Conservation (phyloP, 2,888 invertebrate genomes). For the Odontocerum albicorne region DNA sequence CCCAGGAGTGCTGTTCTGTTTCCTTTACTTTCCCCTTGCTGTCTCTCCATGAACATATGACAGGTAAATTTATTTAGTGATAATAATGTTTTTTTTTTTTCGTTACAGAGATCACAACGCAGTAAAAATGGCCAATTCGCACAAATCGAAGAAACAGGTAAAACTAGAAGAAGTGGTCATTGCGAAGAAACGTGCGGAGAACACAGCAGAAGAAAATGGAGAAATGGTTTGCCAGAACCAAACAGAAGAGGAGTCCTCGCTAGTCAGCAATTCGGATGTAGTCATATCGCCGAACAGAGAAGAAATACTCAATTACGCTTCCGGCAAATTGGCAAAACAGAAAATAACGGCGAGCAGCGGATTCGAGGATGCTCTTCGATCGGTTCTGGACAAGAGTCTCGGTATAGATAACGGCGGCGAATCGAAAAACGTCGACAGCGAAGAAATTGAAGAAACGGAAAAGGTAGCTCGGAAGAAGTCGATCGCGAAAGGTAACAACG, state of each 20-base stretch:
- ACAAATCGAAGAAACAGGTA: slow-evolving; percentile 25
- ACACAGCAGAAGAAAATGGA: background rate
- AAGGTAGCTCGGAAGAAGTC: background rate
- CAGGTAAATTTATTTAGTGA: background rate
- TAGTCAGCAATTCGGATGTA: background rate
- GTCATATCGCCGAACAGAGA: slow-evolving; percentile 3
- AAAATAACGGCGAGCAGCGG: background rate
- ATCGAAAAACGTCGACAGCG: background rate
- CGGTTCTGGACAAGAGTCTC: slow-evolving; percentile 13
- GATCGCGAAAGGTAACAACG: background rate
- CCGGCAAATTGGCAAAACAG: background rate
- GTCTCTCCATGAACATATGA: too few species aligned
- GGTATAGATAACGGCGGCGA: slow-evolving; percentile 10
- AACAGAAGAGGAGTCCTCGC: slow-evolving; percentile 1
- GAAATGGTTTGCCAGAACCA: background rate
- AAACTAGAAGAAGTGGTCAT: slow-evolving; percentile 33
- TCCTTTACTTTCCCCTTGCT: too few species aligned
- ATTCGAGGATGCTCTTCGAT: slow-evolving; percentile 25
- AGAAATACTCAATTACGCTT: slow-evolving; percentile 4
- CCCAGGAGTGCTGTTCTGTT: too few species aligned
- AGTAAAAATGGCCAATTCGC: slow-evolving; percentile 15
- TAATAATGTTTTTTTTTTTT: background rate
- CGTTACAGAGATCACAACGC: slow-evolving; percentile 16
- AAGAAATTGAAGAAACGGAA: background rate
- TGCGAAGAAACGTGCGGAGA: slow-evolving; percentile 6